Conservation (phyloP, 2,888 invertebrate species). For the Oscheius sp. region DNA sequence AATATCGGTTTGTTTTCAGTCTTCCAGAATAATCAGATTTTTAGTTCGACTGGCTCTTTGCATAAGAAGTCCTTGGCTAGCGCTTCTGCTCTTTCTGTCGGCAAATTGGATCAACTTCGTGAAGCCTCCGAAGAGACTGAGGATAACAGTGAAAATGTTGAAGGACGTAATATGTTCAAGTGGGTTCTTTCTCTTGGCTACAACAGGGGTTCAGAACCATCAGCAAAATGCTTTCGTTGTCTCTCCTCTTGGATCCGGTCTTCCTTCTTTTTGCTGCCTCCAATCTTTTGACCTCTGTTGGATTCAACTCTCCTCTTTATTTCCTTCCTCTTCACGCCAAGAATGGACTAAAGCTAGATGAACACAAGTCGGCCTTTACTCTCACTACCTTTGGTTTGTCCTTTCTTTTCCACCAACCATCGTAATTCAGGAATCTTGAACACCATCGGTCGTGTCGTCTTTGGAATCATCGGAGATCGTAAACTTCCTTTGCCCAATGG, state of each 20-base stretch:
- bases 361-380: slow-evolving; percentile 51
- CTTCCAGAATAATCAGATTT: not conserved
- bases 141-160: slow-evolving; percentile 41
- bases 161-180: slow-evolving; percentile 54
- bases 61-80: slow-evolving; percentile 39
- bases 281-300: slow-evolving; percentile 92
- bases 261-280: slow-evolving; percentile 90
- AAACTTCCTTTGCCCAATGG: slow-evolving; percentile 74
- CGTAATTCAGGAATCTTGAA: slow-evolving; percentile 80
- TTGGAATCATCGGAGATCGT: slow-evolving; percentile 78
- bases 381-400: slow-evolving; percentile 59
- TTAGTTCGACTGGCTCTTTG: slow-evolving; percentile 46
- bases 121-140: slow-evolving; percentile 48
- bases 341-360: slow-evolving; percentile 39
- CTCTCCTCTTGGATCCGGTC: slow-evolving; percentile 83
- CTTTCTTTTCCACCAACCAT: not conserved
- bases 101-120: slow-evolving; percentile 46
- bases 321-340: slow-evolving; percentile 73
- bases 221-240: slow-evolving; percentile 82
- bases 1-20: slow-evolving; percentile 38
- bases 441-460: slow-evolving; percentile 85
- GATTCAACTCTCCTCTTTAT: slow-evolving; percentile 91
- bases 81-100: slow-evolving; percentile 37
- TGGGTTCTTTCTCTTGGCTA: not conserved
- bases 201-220: slow-evolving; percentile 50